phyloP scores from a whole-genome alignment of 2,113 vertebrate species.

The Atrichornis clamosus region DNA sequence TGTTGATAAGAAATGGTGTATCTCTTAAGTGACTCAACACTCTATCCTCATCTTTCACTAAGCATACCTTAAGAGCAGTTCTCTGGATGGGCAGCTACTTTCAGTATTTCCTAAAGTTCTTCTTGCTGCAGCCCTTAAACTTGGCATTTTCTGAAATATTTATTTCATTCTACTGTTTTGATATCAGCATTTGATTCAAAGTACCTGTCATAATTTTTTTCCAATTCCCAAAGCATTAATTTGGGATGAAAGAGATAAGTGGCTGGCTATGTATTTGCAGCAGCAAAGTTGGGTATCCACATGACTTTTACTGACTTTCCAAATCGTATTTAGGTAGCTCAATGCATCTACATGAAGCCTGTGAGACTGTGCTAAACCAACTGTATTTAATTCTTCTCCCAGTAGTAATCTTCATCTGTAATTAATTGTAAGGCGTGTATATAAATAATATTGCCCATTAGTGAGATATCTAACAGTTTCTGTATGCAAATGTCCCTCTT shows the following conservation, averaged over 20 bases:
- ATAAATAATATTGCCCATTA: not conserved
- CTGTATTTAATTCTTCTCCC: not conserved
- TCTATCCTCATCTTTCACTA: not conserved
- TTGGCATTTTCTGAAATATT: not conserved
- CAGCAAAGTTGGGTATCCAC: not conserved
- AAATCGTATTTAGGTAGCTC: not conserved
- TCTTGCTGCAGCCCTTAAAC: not conserved
- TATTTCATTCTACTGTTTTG: not conserved
- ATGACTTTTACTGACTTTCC: not conserved
- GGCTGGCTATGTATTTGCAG: not conserved
- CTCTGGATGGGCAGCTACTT: not conserved
- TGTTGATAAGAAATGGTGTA: not conserved
- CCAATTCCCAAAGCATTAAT: not conserved
- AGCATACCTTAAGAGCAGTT: not conserved
- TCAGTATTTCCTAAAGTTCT: not conserved
- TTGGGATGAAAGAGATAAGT: not conserved
- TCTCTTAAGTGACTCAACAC: not conserved
- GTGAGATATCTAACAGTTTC: not conserved
- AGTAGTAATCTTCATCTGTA: not conserved
- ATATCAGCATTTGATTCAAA: not conserved
- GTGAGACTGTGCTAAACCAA: not conserved
- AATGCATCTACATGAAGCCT: not conserved
- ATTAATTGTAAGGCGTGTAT: not conserved
- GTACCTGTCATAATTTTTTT: not conserved
- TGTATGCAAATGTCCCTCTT: not conserved